Percentiles rank a stretch among this genome's conserved stretches.
Conservation (phyloP, 1,140 invertebrate genomes). For the Drosophila leontia region DNA sequence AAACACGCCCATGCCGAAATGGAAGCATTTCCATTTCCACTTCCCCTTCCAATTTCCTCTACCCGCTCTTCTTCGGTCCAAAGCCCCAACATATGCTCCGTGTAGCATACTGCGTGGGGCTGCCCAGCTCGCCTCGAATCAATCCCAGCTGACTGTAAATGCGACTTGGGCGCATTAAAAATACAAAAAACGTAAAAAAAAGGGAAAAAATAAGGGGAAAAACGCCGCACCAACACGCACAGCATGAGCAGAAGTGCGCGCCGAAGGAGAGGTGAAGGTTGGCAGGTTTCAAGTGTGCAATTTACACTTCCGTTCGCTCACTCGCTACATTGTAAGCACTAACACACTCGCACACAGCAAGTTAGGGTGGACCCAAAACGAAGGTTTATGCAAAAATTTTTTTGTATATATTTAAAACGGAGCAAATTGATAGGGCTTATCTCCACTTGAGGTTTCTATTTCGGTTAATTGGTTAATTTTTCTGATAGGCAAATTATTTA, state of each 20-base stretch:
- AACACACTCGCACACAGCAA: slow-evolving; percentile 13
- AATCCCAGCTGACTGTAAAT: slow-evolving; percentile 73
- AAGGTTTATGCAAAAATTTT: not conserved
- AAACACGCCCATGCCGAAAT: slow-evolving; percentile 20
- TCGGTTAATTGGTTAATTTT: too few species aligned
- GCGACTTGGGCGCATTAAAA: slow-evolving; percentile 51
- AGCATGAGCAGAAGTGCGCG: slow-evolving; percentile 14
- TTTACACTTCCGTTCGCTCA: slow-evolving; percentile 71
- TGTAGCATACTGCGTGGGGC: slow-evolving; percentile 65
- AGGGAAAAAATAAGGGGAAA: not conserved
- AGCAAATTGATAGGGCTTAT: not conserved
- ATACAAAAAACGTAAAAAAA: slow-evolving; percentile 15
- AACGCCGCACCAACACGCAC: slow-evolving; percentile 15
- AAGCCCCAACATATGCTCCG: slow-evolving; percentile 63
- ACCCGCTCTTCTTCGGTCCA: not conserved
- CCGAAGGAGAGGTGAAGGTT: slow-evolving; percentile 19
- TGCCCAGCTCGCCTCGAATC: slow-evolving; percentile 27
- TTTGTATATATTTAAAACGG: not conserved
- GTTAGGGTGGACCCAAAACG: slow-evolving; percentile 11
- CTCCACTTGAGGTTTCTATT: not conserved
- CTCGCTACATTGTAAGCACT: slow-evolving; percentile 49
- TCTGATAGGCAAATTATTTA: too few species aligned
- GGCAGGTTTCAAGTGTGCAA: slow-evolving; percentile 72
- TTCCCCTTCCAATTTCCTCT: not conserved
- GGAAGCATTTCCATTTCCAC: slow-evolving; percentile 19